These are phyloP conservation scores for Augochlorella aurata DNA, from an alignment of 2,888 invertebrate genomes.

Conservation along the genomic window DNA sequence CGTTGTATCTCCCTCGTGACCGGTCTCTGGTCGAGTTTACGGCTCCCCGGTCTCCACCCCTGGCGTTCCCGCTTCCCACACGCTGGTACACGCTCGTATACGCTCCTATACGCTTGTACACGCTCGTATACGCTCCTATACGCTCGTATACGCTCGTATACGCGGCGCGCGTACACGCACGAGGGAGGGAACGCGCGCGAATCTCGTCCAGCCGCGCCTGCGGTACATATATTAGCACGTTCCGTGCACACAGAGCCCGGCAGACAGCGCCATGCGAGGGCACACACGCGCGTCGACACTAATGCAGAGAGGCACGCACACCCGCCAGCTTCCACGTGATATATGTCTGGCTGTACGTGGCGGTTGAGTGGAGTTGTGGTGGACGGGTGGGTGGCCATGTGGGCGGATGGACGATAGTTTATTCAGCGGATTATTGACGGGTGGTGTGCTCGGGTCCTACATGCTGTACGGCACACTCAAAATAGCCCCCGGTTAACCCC, in stretches of 20 bases:
- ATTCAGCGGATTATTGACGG: slow-evolving; percentile 82
- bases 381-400: slow-evolving; percentile 74
- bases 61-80: slow-evolving; percentile 30
- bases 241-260: slow-evolving; percentile 37
- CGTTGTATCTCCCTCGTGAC: slow-evolving; percentile 59
- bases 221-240: slow-evolving; percentile 67
- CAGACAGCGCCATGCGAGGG: slow-evolving; percentile 2
- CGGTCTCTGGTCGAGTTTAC: slow-evolving; percentile 63
- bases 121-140: too few relatives aligned
- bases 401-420: slow-evolving; percentile 80
- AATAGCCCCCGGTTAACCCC: slow-evolving; percentile 79
- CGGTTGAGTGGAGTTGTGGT: slow-evolving; percentile 73
- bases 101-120: not conserved
- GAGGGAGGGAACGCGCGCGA: slow-evolving; percentile 6
- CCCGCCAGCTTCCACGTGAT: slow-evolving; percentile 57
- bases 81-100: not conserved
- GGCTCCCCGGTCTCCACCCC: slow-evolving; percentile 45
- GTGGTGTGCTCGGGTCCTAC: slow-evolving; percentile 76
- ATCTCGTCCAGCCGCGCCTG: slow-evolving; percentile 59
- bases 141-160: too few relatives aligned
- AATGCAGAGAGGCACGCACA: slow-evolving; percentile 7
- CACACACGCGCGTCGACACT: not conserved
- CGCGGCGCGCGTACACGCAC: too few relatives aligned
- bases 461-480: slow-evolving; percentile 75
- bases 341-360: slow-evolving; percentile 70